phyloP scores from a whole-genome alignment of 2,888 invertebrate species.

The Ceriagrion tenellum region DNA sequence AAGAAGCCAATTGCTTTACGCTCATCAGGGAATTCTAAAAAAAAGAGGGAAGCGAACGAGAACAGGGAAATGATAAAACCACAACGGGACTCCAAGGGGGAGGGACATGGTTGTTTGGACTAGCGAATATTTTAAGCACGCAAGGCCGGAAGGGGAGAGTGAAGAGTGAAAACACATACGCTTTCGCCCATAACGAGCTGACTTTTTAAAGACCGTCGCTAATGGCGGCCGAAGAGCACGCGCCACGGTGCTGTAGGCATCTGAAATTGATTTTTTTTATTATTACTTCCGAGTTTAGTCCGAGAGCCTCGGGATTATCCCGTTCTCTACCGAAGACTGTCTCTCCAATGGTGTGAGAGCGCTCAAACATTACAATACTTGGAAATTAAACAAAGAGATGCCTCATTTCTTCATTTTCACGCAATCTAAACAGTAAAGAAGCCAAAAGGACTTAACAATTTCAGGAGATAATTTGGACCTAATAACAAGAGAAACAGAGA shows the following conservation, averaged over 20 bases:
- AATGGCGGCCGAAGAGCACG: neutral
- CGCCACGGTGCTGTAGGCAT: neutral
- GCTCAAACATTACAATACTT: too few relatives aligned
- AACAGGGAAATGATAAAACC: slow-evolving; percentile 9
- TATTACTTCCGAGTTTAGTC: neutral
- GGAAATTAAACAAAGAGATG: too few relatives aligned
- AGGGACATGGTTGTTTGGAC: slow-evolving; percentile 25
- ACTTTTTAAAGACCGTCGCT: neutral
- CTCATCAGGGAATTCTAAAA: slow-evolving; percentile 18
- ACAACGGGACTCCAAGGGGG: neutral
- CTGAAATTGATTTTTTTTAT: neutral
- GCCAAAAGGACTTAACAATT: too few relatives aligned
- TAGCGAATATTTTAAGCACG: slow-evolving; percentile 34
- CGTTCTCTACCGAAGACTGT: neutral
- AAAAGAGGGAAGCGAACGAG: neutral
- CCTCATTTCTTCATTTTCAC: neutral
- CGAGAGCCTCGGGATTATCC: neutral
- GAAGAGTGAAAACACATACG: neutral
- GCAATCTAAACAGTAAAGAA: neutral
- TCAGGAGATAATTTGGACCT: too few relatives aligned
- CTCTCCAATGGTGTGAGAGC: neutral
- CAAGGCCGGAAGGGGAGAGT: neutral
- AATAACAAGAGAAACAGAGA: too few relatives aligned
- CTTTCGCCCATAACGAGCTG: slow-evolving; percentile 33
- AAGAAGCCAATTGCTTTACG: slow-evolving; percentile 15